These are phyloP conservation scores for Eupelmus urozonus DNA, from an alignment of 2,888 invertebrate species.

Conservation along the genomic window DNA sequence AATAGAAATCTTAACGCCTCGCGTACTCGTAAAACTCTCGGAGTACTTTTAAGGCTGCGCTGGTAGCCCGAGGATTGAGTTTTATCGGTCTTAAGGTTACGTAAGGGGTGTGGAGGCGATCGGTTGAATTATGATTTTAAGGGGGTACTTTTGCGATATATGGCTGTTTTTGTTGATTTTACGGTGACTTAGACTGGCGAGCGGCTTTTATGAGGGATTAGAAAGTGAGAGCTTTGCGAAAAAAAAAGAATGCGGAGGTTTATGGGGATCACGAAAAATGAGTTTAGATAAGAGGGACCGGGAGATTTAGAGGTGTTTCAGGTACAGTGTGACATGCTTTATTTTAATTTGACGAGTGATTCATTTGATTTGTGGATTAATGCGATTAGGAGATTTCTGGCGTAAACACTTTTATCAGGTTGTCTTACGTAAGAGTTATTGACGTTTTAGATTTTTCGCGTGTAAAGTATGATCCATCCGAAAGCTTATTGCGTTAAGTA, in stretches of 20 bases:
- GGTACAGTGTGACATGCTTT: background rate
- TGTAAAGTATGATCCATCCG: too few relatives aligned
- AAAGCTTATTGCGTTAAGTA: too few relatives aligned
- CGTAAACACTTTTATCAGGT: too few relatives aligned
- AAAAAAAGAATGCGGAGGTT: background rate
- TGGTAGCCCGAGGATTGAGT: constrained; percentile 13
- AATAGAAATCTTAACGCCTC: constrained; percentile 54
- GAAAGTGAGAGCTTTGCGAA: constrained; percentile 16
- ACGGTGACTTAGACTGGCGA: background rate
- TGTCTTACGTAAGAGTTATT: too few relatives aligned
- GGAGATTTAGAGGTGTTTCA: background rate
- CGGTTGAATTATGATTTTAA: constrained; percentile 20
- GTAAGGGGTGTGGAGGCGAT: constrained; percentile 20
- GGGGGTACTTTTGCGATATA: background rate
- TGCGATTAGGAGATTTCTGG: background rate
- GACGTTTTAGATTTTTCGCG: too few relatives aligned
- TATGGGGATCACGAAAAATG: constrained; percentile 18
- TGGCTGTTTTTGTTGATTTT: background rate
- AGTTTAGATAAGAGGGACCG: constrained; percentile 6
- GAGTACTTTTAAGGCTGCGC: too few relatives aligned
- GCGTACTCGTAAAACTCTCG: constrained; percentile 37
- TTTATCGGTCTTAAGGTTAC: constrained; percentile 45
- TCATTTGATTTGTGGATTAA: background rate
- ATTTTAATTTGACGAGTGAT: background rate
- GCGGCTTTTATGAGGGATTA: constrained; percentile 22